Base-by-base conservation (phyloP, 2,113 vertebrate species). In the Pao palembangensis region DNA sequence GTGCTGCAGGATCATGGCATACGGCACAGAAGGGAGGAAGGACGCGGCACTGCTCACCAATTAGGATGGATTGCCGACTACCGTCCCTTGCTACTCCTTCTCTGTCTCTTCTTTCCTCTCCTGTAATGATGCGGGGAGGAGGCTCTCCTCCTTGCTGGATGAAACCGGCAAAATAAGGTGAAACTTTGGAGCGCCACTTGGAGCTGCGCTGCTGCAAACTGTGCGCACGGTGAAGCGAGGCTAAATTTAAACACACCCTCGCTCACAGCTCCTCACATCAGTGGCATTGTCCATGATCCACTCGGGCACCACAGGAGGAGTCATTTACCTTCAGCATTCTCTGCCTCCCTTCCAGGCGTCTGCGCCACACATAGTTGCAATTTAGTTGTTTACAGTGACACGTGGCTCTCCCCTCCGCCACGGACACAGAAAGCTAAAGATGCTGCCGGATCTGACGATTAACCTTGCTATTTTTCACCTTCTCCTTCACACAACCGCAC, bases 221-320 rank as follows among this genome's bases (percentile, higher is more conserved):
- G 48, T 68, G 44, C 41, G 62, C 61, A 72, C 31, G 44, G 47
- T 47, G 55, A 69, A 61, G 23, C 58, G 1, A 0, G 58, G 65
- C 67, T 79, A 83, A 79, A 84, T 81, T 81, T 76, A 84, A 82
- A 63, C 63, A 64, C 75, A 55, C 51, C 43, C 14, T 61, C 48
- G 16, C 61, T 67, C 67, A 77, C 74, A 82, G 67, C 55, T 71
- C 55, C 64, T 64, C 60, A 52, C 54, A 75, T 53, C 64, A 62
- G 67, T 69, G 42, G 7, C 55, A 68, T 76, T 81, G 64, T 57
- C 81, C 58, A 21, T 43, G 58, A 72, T 80, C 62, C 61, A 59
- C 50, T 63, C 21, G 42, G 58, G 25, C 51, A 64, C 14, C 16
- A 12, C 25, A 56, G 62, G 25, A 61, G 46, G 18, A 77, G 49